Conservation (phyloP, 2,113 vertebrate species). For the Centrocercus urophasianus region DNA sequence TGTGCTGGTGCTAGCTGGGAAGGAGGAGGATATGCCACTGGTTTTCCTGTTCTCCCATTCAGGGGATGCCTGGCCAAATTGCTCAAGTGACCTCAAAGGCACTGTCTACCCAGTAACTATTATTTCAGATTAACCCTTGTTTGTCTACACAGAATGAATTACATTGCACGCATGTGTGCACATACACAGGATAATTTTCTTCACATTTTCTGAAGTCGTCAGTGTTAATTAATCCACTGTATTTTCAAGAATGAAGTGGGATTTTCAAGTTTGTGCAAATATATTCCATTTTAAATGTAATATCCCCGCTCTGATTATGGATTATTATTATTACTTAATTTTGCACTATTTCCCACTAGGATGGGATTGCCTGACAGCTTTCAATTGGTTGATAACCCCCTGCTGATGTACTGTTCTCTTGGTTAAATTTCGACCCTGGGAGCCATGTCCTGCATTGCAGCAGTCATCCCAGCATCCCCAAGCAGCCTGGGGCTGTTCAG, state of each 20-base stretch:
- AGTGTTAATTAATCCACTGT: neutral
- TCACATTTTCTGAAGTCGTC: neutral
- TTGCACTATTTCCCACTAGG: neutral
- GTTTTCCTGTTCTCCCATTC: neutral
- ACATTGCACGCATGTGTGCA: neutral
- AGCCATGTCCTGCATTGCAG: neutral
- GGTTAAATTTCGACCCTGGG: neutral
- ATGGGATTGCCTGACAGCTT: neutral
- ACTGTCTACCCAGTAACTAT: neutral
- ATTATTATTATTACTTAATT: neutral
- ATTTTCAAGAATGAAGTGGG: neutral
- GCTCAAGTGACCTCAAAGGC: neutral
- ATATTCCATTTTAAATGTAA: neutral
- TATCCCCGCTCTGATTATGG: neutral
- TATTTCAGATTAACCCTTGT: neutral
- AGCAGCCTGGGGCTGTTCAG: neutral
- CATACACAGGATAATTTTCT: rapidly evolving
- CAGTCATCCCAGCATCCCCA: neutral
- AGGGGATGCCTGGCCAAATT: neutral
- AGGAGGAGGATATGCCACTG: rapidly evolving
- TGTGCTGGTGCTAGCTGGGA: neutral
- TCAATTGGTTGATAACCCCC: neutral
- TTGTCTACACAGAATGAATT: neutral
- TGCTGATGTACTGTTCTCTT: neutral
- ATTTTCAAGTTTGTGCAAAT: neutral